Evolutionary conservation across 2,797 vertebrate species (phyloP).

Genomic region (Phataginus tricuspis): DNA sequence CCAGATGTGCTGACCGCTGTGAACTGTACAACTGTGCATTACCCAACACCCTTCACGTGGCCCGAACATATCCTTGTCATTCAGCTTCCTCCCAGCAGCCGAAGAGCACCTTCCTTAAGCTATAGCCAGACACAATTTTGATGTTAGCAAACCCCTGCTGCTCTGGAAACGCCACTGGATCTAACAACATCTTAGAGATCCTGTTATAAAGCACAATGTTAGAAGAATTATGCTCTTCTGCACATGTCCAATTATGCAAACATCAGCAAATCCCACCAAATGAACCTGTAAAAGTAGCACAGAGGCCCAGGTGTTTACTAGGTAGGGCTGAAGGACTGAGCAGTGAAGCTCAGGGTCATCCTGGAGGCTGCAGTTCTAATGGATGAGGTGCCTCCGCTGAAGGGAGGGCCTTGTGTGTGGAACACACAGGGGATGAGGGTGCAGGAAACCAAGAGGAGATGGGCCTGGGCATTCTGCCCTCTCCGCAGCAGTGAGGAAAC

Average conservation of each 20-base stretch:
- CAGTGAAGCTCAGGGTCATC: not conserved
- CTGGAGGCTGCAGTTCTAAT: not conserved
- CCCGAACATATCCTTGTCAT: not conserved
- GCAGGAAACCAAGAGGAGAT: not conserved
- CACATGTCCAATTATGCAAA: not conserved
- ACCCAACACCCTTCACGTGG: not conserved
- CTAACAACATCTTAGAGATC: not conserved
- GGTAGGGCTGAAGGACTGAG: not conserved
- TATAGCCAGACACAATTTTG: not conserved
- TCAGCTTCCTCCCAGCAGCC: not conserved
- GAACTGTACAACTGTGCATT: accelerated
- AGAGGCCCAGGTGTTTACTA: not conserved
- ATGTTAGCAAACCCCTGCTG: not conserved
- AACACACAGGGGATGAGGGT: not conserved
- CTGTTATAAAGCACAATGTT: not conserved
- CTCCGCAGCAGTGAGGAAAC: not conserved
- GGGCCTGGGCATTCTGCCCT: not conserved
- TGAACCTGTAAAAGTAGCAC: not conserved
- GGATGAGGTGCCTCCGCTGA: accelerated
- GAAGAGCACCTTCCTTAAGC: not conserved
- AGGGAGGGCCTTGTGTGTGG: not conserved
- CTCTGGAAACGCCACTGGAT: not conserved
- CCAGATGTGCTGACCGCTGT: not conserved
- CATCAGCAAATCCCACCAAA: not conserved
- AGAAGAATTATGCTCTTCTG: not conserved